A percentile compares a stretch with the other conserved stretches of the same genome.
phyloP scores from a whole-genome alignment of 2,797 vertebrate species.

The Pitangus sulphuratus region DNA sequence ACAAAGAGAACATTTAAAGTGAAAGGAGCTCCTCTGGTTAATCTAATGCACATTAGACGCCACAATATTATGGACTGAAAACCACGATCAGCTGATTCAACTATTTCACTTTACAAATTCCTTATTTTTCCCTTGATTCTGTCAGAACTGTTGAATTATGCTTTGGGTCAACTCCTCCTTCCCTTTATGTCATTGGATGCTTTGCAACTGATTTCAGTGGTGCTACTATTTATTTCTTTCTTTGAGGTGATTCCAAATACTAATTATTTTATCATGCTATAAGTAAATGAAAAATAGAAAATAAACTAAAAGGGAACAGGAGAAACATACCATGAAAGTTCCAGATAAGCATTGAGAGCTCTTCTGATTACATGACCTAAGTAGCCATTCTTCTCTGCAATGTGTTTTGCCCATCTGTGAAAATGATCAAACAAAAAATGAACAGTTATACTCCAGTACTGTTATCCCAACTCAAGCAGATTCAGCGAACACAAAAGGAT shows the following conservation, averaged over 20 bases:
- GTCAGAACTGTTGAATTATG: not conserved
- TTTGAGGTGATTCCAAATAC: not conserved
- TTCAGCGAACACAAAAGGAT: not conserved
- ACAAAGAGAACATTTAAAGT: not conserved
- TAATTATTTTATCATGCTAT: not conserved
- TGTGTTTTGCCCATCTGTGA: slow-evolving; percentile 86
- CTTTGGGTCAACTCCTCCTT: not conserved
- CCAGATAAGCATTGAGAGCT: slow-evolving; percentile 87
- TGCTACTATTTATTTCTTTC: not conserved
- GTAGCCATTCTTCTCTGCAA: slow-evolving; percentile 89
- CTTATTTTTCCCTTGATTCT: not conserved
- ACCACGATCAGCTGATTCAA: not conserved
- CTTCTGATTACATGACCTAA: slow-evolving; percentile 88
- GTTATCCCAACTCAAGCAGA: not conserved
- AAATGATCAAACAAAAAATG: not conserved
- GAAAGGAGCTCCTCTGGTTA: not conserved
- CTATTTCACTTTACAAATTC: not conserved
- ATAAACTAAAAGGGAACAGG: not conserved
- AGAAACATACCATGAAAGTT: slow-evolving; percentile 82
- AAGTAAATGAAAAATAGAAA: not conserved
- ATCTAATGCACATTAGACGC: not conserved
- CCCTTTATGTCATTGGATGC: not conserved
- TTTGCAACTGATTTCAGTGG: not conserved
- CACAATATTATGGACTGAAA: not conserved
- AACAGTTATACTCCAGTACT: not conserved